Evolutionary conservation across 1,140 invertebrate genomes (phyloP), one percentile per base, ranked within the genome.

Genomic region (Leptinotarsa lineolata): DNA sequence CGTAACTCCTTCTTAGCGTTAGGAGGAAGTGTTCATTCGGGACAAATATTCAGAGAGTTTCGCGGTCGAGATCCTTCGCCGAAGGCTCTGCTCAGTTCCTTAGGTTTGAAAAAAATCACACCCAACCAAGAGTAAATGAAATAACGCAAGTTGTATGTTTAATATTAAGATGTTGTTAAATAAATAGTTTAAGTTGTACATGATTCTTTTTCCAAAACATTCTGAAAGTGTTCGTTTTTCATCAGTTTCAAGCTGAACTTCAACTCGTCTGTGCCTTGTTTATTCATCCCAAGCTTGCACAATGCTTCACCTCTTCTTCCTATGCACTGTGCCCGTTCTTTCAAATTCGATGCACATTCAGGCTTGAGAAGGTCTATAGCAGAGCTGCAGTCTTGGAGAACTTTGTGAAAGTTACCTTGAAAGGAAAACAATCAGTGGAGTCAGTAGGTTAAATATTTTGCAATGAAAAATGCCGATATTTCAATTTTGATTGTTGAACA

Each of bases 1-100:
- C 90, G 92, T 74, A 91, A 95, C 68, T 97, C 95, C 3, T 97
- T 94, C 84, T 86, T 98, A n/a, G 86, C 92, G 1, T 85, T 91
- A 15, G 95, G 95, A 12, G 95, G 96, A 6, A 91, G 90, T 74
- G 90, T 91, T 76, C 89, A 93, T 77, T 89, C 94, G 0, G 90
- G 87, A 76, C 93, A 97, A 88, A 88, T 96, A 6, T 99, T 98
- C 84, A 88, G 96, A 72, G 88, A 91, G 79, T 98, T 98, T 84
- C 87, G 94, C 78, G 97, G 97, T 2, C 88, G 96, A 54, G 96
- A 99, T 86, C 96, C 96, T 0, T 94, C 91, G 8, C 90, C 92
- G 1, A 90, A 95, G 81, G 94, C 94, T 1, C 85, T 96, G n/a
- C 82, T 96, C 0, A 89, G 90, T 76, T 89, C 86, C 68, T 85